These are phyloP conservation scores for Metellina segmentata DNA, from an alignment of 2,888 invertebrate genomes.

Conservation along the genomic window DNA sequence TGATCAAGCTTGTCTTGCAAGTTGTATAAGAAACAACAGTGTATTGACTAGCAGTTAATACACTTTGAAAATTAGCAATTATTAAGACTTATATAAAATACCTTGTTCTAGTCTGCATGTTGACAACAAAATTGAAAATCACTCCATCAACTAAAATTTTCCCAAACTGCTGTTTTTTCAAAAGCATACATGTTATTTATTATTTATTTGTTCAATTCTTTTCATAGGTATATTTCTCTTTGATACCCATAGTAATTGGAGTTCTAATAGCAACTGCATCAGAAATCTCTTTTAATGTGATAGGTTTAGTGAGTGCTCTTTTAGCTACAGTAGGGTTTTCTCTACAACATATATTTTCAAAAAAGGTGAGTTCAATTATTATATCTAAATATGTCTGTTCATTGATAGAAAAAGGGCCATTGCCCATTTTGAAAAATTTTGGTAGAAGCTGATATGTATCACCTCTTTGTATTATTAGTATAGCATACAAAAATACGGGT, in stretches of 20 bases:
- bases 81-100: too few species aligned
- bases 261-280: slow-evolving; percentile 95
- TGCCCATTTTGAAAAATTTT: background rate
- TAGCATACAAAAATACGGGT: background rate
- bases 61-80: too few species aligned
- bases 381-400: too few species aligned
- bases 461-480: background rate
- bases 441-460: background rate
- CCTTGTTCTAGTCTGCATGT: too few species aligned
- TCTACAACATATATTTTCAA: slow-evolving; percentile 96
- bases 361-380: slow-evolving; percentile 86
- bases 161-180: background rate
- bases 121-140: too few species aligned
- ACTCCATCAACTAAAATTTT: background rate
- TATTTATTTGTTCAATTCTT: slow-evolving; percentile 25
- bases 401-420: too few species aligned
- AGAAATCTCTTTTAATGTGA: slow-evolving; percentile 93
- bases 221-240: slow-evolving; percentile 88
- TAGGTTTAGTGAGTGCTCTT: slow-evolving; percentile 92
- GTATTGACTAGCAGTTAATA: too few species aligned
- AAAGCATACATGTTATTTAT: slow-evolving; percentile 48
- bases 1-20: too few species aligned
- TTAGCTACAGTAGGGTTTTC: slow-evolving; percentile 95
- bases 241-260: slow-evolving; percentile 93
- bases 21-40: too few species aligned